Evolutionary conservation across 2,888 invertebrate genomes (phyloP).

Genomic region (Dexiosoma caninum): DNA sequence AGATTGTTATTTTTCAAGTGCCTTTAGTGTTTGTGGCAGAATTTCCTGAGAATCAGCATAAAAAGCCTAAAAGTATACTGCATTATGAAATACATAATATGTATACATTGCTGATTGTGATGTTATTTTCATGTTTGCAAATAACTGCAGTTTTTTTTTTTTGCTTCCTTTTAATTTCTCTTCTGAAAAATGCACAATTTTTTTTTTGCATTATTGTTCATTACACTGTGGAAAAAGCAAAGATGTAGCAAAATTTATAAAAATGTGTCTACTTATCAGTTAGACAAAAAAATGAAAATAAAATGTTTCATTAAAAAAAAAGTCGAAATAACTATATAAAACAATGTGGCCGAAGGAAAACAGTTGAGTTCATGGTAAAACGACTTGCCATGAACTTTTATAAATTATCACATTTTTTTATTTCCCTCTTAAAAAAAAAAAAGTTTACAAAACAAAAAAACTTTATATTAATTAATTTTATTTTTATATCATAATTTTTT

Average conservation of each 20-base stretch:
- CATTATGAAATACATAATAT: neutral
- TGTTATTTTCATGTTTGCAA: slow-evolving; percentile 51
- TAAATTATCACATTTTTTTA: neutral
- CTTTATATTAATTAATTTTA: no score
- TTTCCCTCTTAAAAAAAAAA: neutral
- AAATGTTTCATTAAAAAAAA: slow-evolving; percentile 16
- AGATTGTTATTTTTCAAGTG: slow-evolving; percentile 47
- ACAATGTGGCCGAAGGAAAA: neutral
- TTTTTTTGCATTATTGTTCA: slow-evolving; percentile 42
- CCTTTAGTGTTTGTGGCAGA: slow-evolving; percentile 20
- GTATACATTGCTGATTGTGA: slow-evolving; percentile 38
- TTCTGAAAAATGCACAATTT: slow-evolving; percentile 43
- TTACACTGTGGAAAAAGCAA: slow-evolving; percentile 17
- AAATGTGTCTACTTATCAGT: neutral
- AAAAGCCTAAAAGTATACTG: slow-evolving; percentile 43
- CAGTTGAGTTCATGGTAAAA: slow-evolving; percentile 5
- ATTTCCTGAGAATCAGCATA: neutral
- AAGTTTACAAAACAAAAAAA: no score
- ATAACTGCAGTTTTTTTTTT: slow-evolving; percentile 17
- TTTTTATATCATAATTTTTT: no score
- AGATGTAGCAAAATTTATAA: slow-evolving; percentile 41
- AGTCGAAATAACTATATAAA: neutral
- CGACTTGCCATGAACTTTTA: neutral
- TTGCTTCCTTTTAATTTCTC: neutral
- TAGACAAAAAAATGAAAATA: slow-evolving; percentile 3